Conservation (phyloP, 2,888 invertebrate species). For the Calliphora vomitoria region DNA sequence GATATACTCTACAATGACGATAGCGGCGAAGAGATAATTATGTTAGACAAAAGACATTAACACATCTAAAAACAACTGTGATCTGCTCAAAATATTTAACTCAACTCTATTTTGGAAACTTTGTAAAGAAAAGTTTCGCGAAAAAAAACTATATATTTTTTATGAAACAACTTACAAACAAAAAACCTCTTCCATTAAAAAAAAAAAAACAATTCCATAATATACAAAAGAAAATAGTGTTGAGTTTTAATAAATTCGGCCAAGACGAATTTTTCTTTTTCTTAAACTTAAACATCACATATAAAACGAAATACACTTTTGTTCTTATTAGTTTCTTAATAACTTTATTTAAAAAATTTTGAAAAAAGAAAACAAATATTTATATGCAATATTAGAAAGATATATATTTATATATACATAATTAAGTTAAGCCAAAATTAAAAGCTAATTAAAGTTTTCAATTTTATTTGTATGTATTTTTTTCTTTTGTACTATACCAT, state of each 20-base stretch:
- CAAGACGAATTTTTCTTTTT: slow-evolving; percentile 43
- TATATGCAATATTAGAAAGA: slow-evolving; percentile 64
- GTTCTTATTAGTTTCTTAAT: no score
- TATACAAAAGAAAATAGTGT: slow-evolving; percentile 33
- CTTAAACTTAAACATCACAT: slow-evolving; percentile 32
- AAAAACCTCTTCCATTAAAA: neutral
- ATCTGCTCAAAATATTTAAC: slow-evolving; percentile 64
- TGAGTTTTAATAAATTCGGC: slow-evolving; percentile 57
- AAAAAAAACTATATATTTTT: slow-evolving; percentile 37
- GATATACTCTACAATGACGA: slow-evolving; percentile 79
- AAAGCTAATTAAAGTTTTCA: neutral
- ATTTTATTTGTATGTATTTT: neutral
- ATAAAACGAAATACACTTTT: slow-evolving; percentile 15
- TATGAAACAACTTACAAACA: neutral
- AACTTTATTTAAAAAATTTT: no score
- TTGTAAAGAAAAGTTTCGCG: neutral
- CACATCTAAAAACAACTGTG: slow-evolving; percentile 66
- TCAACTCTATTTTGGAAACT: slow-evolving; percentile 38
- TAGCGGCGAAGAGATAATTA: slow-evolving; percentile 81
- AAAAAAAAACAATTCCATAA: neutral
- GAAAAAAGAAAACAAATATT: slow-evolving; percentile 3
- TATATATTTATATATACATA: slow-evolving; percentile 42
- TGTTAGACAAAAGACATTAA: slow-evolving; percentile 79
- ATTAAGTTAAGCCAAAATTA: slow-evolving; percentile 53
- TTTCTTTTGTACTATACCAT: slow-evolving; percentile 1